Evolutionary conservation across 2,113 vertebrate genomes (phyloP).

Genomic region (Myanophis thanlyinensis): DNA sequence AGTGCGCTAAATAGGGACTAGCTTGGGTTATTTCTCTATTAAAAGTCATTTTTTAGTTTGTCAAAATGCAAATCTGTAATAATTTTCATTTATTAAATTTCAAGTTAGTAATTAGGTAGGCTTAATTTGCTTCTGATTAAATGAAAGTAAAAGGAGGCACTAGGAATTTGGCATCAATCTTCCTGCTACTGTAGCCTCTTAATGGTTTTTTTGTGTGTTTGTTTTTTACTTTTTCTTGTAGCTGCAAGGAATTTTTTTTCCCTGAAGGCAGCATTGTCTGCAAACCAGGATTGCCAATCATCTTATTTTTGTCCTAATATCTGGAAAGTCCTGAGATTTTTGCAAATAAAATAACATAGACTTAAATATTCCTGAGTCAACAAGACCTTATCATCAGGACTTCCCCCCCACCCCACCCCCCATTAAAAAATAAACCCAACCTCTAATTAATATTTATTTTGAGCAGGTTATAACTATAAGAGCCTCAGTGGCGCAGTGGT

Average conservation of each 20-base stretch:
- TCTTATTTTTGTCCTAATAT: background rate
- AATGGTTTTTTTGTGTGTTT: background rate
- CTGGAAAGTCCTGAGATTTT: background rate
- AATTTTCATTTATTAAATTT: conserved; percentile 52
- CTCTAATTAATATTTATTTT: background rate
- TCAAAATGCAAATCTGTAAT: conserved; percentile 60
- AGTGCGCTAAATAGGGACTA: conserved; percentile 63
- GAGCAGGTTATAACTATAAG: background rate
- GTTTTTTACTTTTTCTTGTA: too few relatives aligned
- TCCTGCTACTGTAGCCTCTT: background rate
- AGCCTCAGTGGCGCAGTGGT: too few relatives aligned
- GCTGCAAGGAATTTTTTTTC: background rate
- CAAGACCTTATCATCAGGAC: background rate
- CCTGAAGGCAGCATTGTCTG: background rate
- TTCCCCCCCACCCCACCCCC: too few relatives aligned
- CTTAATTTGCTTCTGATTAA: conserved; percentile 70
- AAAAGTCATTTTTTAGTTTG: conserved; percentile 67
- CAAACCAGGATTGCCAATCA: background rate
- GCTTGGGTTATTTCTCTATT: conserved; percentile 59
- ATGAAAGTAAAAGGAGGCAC: conserved; percentile 35
- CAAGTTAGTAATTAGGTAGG: conserved; percentile 58
- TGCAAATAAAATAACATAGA: background rate
- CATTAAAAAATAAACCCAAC: too few relatives aligned
- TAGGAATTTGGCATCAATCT: conserved; percentile 14
- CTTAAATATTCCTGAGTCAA: background rate